Evolutionary conservation across 2,113 vertebrate genomes (phyloP).

Genomic region (Microtus ochrogaster): DNA sequence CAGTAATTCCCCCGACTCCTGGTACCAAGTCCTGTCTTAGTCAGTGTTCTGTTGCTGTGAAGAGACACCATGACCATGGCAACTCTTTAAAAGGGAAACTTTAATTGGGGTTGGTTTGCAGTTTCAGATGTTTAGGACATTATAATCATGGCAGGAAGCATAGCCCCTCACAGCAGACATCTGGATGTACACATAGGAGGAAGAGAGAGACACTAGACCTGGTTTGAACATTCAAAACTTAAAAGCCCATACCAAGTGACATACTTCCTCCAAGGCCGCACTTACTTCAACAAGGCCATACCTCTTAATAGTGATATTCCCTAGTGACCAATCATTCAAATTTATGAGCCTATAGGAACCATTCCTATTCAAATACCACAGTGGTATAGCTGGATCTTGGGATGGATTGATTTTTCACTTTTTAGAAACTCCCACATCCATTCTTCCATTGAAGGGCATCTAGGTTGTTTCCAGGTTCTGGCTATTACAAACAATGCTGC

Average conservation of each 20-base stretch:
- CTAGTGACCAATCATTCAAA: not conserved
- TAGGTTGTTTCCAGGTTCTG: too few species aligned
- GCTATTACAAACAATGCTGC: too few species aligned
- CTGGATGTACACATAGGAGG: not conserved
- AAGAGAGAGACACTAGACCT: not conserved
- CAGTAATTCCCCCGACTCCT: not conserved
- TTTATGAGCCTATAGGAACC: too few species aligned
- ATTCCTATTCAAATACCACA: not conserved
- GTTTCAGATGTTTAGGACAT: not conserved
- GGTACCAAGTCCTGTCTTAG: not conserved
- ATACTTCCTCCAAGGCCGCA: not conserved
- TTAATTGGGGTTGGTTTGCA: not conserved
- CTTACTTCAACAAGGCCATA: not conserved
- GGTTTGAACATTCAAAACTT: not conserved
- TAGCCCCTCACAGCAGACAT: not conserved
- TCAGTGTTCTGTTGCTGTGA: not conserved
- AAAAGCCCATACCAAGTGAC: not conserved
- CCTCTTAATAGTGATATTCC: not conserved
- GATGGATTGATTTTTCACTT: not conserved
- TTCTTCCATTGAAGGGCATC: too few species aligned
- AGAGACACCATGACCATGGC: not conserved
- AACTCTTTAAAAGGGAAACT: not conserved
- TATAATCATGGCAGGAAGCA: not conserved
- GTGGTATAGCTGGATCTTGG: not conserved
- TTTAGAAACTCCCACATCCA: not conserved